A percentile compares a stretch with the other conserved stretches of the same genome.
Conservation (phyloP, 2,113 vertebrate genomes). For the Scortum barcoo region DNA sequence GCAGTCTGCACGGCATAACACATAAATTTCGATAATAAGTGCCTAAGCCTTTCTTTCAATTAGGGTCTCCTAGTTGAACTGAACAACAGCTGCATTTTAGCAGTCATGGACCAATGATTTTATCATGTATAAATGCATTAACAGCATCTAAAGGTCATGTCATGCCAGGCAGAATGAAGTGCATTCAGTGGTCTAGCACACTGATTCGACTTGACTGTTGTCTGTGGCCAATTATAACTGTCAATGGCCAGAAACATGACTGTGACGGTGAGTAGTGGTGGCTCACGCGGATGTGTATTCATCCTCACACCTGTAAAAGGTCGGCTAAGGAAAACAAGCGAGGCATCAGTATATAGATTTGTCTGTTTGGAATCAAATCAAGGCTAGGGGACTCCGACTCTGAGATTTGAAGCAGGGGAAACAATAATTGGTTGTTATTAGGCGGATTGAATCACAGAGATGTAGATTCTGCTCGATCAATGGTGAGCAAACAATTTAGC, state of each 20-base stretch:
- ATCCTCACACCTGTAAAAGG: slow-evolving; percentile 51
- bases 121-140: slow-evolving; percentile 62
- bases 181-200: slow-evolving; percentile 44
- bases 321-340: slow-evolving; percentile 70
- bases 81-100: slow-evolving; percentile 40
- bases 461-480: slow-evolving; percentile 67
- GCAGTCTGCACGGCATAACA: not conserved
- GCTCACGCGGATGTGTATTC: slow-evolving; percentile 32
- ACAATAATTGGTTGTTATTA: slow-evolving; percentile 71
- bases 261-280: slow-evolving; percentile 14
- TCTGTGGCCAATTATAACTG: slow-evolving; percentile 42
- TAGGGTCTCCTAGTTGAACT: slow-evolving; percentile 3
- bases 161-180: slow-evolving; percentile 50
- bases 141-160: slow-evolving; percentile 64
- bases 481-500: slow-evolving; percentile 71
- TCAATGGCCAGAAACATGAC: slow-evolving; percentile 55
- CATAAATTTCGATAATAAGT: slow-evolving; percentile 26
- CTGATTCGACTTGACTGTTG: slow-evolving; percentile 57
- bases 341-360: slow-evolving; percentile 70
- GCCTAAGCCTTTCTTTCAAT: slow-evolving; percentile 40
- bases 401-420: slow-evolving; percentile 47
- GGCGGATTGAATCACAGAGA: slow-evolving; percentile 64
- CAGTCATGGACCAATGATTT: slow-evolving; percentile 58
- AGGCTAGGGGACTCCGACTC: slow-evolving; percentile 24
- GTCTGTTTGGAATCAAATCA: slow-evolving; percentile 53